These are phyloP conservation scores for Archilochus colubris DNA, from an alignment of 2,113 vertebrate genomes.

Conservation along the genomic window DNA sequence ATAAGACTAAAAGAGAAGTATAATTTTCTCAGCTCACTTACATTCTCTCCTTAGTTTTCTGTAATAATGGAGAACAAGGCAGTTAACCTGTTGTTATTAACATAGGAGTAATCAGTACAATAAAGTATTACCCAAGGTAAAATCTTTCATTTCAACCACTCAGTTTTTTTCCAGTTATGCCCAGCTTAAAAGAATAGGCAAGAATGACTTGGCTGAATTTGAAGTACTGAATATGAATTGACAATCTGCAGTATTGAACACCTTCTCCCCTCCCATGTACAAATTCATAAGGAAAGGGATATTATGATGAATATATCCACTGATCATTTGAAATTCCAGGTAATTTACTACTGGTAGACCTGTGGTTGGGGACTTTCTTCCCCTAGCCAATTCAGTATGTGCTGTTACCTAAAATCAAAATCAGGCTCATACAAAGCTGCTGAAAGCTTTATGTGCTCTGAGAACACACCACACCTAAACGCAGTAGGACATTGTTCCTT, in stretches of 20 bases:
- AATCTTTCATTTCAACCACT: constrained; percentile 56
- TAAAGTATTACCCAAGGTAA: constrained; percentile 40
- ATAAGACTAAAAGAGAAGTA: constrained; percentile 42
- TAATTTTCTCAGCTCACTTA: constrained; percentile 49
- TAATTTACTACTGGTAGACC: constrained; percentile 15
- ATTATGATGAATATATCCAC: constrained; percentile 34
- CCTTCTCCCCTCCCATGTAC: not conserved
- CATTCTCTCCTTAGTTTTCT: constrained; percentile 4
- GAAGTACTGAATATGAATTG: not conserved
- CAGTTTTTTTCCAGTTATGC: constrained; percentile 19
- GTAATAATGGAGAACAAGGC: constrained; percentile 17
- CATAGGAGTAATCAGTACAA: not conserved
- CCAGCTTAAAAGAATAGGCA: not conserved
- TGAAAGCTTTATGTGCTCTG: constrained; percentile 73
- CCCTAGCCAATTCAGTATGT: constrained; percentile 9
- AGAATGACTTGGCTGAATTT: constrained; percentile 4
- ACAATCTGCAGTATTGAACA: not conserved
- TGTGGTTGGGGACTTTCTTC: constrained; percentile 25
- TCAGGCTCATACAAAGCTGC: constrained; percentile 46
- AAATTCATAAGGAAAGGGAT: not conserved
- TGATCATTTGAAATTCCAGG: not conserved
- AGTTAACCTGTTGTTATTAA: not conserved
- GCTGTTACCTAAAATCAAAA: constrained; percentile 66
- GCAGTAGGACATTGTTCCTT: constrained; percentile 73
- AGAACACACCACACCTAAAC: constrained; percentile 72